Evolutionary conservation across 2,888 invertebrate species (phyloP), one percentile per base, ranked within the genome.

Genomic region (Callyntrura sp.): DNA sequence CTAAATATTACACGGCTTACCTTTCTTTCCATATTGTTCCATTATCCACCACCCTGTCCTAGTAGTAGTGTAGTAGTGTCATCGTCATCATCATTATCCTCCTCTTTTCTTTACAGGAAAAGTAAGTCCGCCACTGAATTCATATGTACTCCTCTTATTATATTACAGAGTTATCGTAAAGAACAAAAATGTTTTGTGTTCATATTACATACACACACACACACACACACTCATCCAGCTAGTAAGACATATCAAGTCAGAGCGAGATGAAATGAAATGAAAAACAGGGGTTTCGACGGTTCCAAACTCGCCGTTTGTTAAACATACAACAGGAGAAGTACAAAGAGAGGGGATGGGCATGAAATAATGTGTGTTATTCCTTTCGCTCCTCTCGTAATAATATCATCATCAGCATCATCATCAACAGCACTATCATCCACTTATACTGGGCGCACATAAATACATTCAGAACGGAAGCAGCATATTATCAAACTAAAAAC

Each of bases 21-120:
- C 17, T 60, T 43, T 79, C 60, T 60, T 20, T 79, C 60, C 79
- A 79, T 60, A 79, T 60, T 79, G 57, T 79, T 78, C 78, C 23
- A 28, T 28, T 23, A 25, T 76, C 23, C 5, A 48, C 23, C 23
- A 48, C 3, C 25, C 48, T 76, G 51, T 11, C 12, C 11, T 51
- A 51, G 51, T n/a, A 28, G n/a, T n/a, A n/a, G n/a, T n/a, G n/a
- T n/a, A n/a, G n/a, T 55, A 68, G 28, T 25, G 14, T 68, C 68
- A 12, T 62, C 68, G 25, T 51, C 76, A 35, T 45, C 60, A 76
- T 35, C 65, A 57, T 60, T 17, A 60, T 35, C 17, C 17, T 35
- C 78, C n/a, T 28, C 8, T 28, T 25, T 57, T 57, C 57, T 78
- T 28, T 8, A 2, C 17, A 14, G 5, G 0, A 17, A 68, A 83